Evolutionary conservation across 2,797 vertebrate genomes (phyloP), one percentile per base, ranked within the genome.

Genomic region (Acanthurus leucopareius): DNA sequence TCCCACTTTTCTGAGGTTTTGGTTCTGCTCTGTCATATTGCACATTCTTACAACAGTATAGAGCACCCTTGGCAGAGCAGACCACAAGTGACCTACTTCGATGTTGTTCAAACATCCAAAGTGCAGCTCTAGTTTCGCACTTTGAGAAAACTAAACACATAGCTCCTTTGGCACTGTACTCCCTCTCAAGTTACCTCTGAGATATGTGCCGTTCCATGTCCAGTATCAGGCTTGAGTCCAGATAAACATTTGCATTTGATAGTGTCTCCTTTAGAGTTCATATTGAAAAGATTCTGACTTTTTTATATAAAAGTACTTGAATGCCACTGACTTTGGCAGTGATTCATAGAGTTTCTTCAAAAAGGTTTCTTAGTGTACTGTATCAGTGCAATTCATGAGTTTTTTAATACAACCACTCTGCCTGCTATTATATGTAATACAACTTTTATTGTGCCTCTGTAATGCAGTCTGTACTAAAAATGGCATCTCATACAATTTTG

Each of bases 81-180:
- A 76, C 74, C 54, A 47, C 58, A 65, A 66, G 28, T 84, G 75
- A 86, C 80, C 83, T 79, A 77, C 45, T 86, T 77, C 64, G 14
- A 56, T 66, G 22, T 57, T 73, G 47, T 73, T 78, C 63, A 85
- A 83, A 79, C 69, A 72, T 61, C 59, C 28, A 13, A 49, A 64
- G 45, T 60, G 35, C 64, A 75, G 64, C 49, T 61, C 59, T 47
- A 53, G 53, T 59, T 77, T 63, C 19, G 1, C 28, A 63, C 57
- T 63, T 74, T 58, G 51, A 62, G 65, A 77, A 68, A 79, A 80
- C 53, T 10, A 73, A 88, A 83, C 65, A 77, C 73, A 72, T 69
- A 82, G 66, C 53, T 80, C 13, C 35, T 42, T 49, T 19, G 13
- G 22, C 32, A 13, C 53, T 57, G 45, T n/a, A 65, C 76, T 51